These are phyloP conservation scores for Nemotelus nigrinus DNA, from an alignment of 2,888 invertebrate genomes.

Conservation along the genomic window DNA sequence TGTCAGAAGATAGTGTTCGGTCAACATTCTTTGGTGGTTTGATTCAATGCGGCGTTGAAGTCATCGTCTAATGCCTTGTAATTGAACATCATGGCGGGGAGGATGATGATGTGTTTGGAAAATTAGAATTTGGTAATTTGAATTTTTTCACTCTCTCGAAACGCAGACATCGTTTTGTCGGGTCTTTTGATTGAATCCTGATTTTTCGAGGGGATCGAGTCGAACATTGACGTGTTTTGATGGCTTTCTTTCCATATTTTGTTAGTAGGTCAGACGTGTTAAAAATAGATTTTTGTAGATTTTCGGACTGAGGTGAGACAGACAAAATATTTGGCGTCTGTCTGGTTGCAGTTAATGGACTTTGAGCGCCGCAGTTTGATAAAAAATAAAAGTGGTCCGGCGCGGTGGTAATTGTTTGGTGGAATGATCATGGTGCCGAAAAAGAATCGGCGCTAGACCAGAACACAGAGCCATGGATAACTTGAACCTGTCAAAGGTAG, in stretches of 20 bases:
- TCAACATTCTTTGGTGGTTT: constrained; percentile 19
- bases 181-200: background rate
- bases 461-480: background rate
- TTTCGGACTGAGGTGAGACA: background rate
- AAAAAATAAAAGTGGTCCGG: no score
- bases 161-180: background rate
- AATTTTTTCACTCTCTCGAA: background rate
- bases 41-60: background rate
- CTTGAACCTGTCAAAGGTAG: constrained; percentile 3
- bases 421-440: constrained; percentile 22
- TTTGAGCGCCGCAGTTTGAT: background rate
- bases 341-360: constrained; percentile 35
- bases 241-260: background rate
- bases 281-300: background rate
- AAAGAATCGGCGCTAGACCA: background rate
- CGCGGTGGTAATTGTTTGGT: background rate
- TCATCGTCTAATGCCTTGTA: background rate
- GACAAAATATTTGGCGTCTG: constrained; percentile 31
- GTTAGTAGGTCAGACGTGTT: background rate
- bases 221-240: background rate
- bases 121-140: constrained; percentile 2
- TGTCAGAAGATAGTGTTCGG: constrained; percentile 42
- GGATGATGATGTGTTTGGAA: background rate
- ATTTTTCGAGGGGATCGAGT: background rate
- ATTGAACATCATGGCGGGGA: background rate